Evolutionary conservation across 1,140 invertebrate species (phyloP).

Genomic region (Ceratina calcarata): DNA sequence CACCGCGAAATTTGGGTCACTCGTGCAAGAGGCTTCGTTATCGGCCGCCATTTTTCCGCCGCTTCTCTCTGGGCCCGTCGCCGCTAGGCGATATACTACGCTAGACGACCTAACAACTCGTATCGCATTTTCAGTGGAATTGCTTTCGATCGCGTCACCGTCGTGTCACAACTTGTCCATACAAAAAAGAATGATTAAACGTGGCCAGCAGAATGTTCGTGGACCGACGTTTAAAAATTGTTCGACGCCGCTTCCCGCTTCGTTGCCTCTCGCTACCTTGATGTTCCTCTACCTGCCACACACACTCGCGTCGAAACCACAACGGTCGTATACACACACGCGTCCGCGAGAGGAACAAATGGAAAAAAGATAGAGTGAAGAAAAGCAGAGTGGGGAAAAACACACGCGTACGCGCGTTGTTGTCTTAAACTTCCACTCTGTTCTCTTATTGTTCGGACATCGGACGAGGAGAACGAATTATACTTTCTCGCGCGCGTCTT

Average conservation of each 20-base stretch:
- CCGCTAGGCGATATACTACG: constrained; percentile 61
- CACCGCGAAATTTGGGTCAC: constrained; percentile 97
- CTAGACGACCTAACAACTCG: constrained; percentile 67
- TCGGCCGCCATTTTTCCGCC: constrained; percentile 89
- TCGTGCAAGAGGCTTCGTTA: constrained; percentile 91
- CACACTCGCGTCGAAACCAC: constrained; percentile 37
- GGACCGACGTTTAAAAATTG: constrained; percentile 19
- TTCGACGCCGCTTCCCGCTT: constrained; percentile 56
- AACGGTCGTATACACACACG: constrained; percentile 3
- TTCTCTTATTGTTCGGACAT: constrained; percentile 16
- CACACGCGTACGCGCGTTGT: constrained; percentile 5
- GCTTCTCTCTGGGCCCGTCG: constrained; percentile 64
- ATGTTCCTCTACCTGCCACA: constrained; percentile 56
- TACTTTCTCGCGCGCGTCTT: constrained; percentile 21
- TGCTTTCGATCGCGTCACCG: constrained; percentile 2
- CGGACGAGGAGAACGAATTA: constrained; percentile 8
- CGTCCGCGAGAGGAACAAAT: constrained; percentile 1
- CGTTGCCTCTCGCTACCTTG: constrained; percentile 40
- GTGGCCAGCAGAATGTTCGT: constrained; percentile 12
- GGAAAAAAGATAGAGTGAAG: background rate
- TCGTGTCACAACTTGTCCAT: background rate
- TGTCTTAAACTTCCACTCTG: constrained; percentile 4
- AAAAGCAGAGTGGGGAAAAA: constrained; percentile 15
- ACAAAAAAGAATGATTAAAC: constrained; percentile 10
- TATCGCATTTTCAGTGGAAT: constrained; percentile 47